A percentile compares a stretch with the other conserved stretches of the same genome.
These are phyloP conservation scores for Luidia sarsii DNA, from an alignment of 53 echinoderm and acorn worm species.

Conservation along the genomic window DNA sequence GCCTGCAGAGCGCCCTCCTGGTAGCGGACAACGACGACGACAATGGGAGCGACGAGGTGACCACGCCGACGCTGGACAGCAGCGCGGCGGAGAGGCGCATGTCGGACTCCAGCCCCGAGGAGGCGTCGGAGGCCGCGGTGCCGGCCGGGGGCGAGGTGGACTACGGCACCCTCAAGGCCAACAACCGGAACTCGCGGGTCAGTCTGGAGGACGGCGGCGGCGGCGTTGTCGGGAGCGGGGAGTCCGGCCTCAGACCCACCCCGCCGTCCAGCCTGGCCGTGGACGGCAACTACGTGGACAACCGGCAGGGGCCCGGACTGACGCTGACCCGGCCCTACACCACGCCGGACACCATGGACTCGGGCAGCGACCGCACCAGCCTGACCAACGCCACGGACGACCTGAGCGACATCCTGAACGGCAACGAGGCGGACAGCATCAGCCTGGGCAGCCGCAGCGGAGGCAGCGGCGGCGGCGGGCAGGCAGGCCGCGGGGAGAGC, in stretches of 20 bases:
- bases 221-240: too few relatives aligned
- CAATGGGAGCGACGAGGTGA: conserved; percentile 59
- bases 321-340: conserved; percentile 24
- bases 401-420: conserved; percentile 44
- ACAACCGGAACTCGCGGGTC: conserved; percentile 40
- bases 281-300: conserved; percentile 21
- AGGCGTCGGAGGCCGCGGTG: conserved; percentile 22
- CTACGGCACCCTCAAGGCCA: conserved; percentile 31
- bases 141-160: too few relatives aligned
- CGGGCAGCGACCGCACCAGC: conserved; percentile 32
- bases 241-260: conserved; percentile 14
- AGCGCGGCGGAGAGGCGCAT: conserved; percentile 57
- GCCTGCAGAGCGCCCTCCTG: conserved; percentile 68
- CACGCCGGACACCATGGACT: conserved; percentile 39
- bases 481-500: conserved; percentile 15
- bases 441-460: neutral
- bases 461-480: conserved; percentile 10
- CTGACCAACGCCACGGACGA: conserved; percentile 33
- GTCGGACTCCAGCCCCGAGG: conserved; percentile 80
- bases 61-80: conserved; percentile 61
- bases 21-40: too few relatives aligned
- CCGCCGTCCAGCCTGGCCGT: conserved; percentile 43
- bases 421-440: conserved; percentile 49
- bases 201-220: conserved; percentile 40
- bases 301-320: conserved; percentile 18